Evolutionary conservation across 2,113 vertebrate genomes (phyloP).

Genomic region (Oryzias woworae): DNA sequence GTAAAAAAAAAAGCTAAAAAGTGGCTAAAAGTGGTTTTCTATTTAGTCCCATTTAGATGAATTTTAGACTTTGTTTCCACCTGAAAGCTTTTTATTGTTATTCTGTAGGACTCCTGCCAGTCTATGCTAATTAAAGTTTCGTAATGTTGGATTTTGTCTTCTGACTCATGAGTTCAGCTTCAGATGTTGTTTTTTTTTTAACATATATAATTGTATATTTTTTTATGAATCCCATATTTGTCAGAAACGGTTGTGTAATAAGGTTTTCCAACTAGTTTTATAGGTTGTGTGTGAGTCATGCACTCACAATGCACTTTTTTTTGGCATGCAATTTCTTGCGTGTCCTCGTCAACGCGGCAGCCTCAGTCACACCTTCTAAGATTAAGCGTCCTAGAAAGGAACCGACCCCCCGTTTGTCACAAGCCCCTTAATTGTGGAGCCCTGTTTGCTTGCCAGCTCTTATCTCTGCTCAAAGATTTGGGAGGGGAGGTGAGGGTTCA

Average conservation of each 20-base stretch:
- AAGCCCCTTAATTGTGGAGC: constrained; percentile 18
- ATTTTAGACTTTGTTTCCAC: neutral
- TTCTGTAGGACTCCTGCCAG: too few relatives aligned
- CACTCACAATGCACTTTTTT: neutral
- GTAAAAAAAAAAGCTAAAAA: neutral
- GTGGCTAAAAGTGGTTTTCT: neutral
- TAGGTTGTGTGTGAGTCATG: constrained; percentile 1
- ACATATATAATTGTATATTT: too few relatives aligned
- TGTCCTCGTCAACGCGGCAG: constrained; percentile 26
- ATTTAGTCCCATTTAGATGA: neutral
- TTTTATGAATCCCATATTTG: too few relatives aligned
- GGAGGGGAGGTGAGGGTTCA: constrained; percentile 26
- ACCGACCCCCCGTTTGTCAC: constrained; percentile 11
- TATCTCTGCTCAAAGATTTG: constrained; percentile 39
- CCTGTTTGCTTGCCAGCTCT: constrained; percentile 15
- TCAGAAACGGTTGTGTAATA: constrained; percentile 5
- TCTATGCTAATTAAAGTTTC: too few relatives aligned
- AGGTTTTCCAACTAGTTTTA: constrained; percentile 18
- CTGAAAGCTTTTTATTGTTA: neutral
- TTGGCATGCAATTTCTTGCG: constrained; percentile 21
- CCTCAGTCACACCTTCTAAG: constrained; percentile 48
- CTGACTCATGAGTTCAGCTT: too few relatives aligned
- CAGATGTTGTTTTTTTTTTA: too few relatives aligned
- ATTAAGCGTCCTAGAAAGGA: constrained; percentile 45
- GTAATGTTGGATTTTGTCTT: neutral